Evolutionary conservation across 2,888 invertebrate species (phyloP).

Genomic region (Chalcosyrphus nemorum): DNA sequence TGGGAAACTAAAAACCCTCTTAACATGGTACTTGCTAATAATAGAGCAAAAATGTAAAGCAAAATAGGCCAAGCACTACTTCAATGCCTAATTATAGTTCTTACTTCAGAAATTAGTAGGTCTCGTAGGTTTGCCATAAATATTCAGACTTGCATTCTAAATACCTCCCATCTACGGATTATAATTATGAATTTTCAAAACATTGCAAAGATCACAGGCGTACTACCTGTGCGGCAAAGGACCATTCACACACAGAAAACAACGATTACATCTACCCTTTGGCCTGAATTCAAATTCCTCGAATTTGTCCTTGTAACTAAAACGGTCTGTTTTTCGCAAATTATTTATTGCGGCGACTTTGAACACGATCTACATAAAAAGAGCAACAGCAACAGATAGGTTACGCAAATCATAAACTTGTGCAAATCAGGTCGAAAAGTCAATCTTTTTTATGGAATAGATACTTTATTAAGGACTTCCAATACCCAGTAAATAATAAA

Average conservation of each 20-base stretch:
- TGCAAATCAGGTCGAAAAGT: conserved; percentile 8
- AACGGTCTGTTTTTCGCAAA: conserved; percentile 54
- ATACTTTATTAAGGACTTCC: not conserved
- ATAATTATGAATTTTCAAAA: conserved; percentile 46
- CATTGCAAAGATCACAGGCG: conserved; percentile 6
- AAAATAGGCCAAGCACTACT: too few species aligned
- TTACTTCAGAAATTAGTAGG: not conserved
- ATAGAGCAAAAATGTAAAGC: too few species aligned
- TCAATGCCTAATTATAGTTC: too few species aligned
- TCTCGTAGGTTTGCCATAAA: too few species aligned
- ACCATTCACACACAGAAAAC: not conserved
- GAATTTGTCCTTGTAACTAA: conserved; percentile 15
- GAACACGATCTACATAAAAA: not conserved
- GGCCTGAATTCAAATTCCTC: not conserved
- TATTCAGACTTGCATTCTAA: not conserved
- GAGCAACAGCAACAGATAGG: not conserved
- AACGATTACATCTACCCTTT: not conserved
- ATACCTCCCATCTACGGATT: conserved; percentile 4
- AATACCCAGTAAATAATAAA: conserved; percentile 18
- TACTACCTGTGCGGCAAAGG: not conserved
- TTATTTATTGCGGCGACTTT: conserved; percentile 40
- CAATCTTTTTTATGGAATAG: conserved; percentile 28
- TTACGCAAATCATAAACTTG: conserved; percentile 48
- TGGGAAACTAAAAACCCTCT: too few species aligned
- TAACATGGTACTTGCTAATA: too few species aligned